These are phyloP conservation scores for Archocentrus centrarchus DNA, from an alignment of 2,113 vertebrate genomes.

Conservation along the genomic window DNA sequence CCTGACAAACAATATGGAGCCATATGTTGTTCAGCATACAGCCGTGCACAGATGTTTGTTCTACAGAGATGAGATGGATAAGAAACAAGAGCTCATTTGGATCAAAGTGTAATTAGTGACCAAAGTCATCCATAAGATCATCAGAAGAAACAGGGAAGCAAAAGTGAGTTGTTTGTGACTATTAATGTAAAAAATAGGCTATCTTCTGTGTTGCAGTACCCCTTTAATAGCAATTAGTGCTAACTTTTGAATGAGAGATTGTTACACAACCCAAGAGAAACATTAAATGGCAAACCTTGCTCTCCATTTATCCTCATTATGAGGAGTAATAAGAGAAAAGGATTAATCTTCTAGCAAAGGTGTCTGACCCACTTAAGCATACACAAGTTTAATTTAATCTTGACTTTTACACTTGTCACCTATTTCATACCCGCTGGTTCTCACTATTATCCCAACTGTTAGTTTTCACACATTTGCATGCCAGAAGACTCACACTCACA, in stretches of 20 bases:
- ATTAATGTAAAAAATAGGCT: conserved; percentile 10
- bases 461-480: conserved; percentile 10
- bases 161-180: not conserved
- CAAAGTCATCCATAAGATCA: not conserved
- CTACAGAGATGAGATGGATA: conserved; percentile 22
- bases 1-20: conserved; percentile 16
- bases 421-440: conserved; percentile 42
- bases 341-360: conserved; percentile 12
- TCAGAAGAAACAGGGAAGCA: not conserved
- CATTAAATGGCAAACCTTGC: conserved; percentile 14
- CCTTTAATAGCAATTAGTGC: conserved; percentile 33
- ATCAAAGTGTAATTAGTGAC: conserved; percentile 4
- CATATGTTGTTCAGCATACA: conserved; percentile 41
- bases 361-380: conserved; percentile 13
- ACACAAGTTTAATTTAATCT: conserved; percentile 16
- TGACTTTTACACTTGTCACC: not conserved
- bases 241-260: conserved; percentile 4
- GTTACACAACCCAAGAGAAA: conserved; percentile 2
- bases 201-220: conserved; percentile 13
- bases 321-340: conserved; percentile 10
- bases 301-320: conserved; percentile 51
- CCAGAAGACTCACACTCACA: not conserved
- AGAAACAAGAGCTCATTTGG: conserved; percentile 15
- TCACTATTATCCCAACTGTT: conserved; percentile 11
- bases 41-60: conserved; percentile 12